Evolutionary conservation across 2,888 invertebrate species (phyloP), one percentile per base, ranked within the genome.

Genomic region (Eilema griseolum): DNA sequence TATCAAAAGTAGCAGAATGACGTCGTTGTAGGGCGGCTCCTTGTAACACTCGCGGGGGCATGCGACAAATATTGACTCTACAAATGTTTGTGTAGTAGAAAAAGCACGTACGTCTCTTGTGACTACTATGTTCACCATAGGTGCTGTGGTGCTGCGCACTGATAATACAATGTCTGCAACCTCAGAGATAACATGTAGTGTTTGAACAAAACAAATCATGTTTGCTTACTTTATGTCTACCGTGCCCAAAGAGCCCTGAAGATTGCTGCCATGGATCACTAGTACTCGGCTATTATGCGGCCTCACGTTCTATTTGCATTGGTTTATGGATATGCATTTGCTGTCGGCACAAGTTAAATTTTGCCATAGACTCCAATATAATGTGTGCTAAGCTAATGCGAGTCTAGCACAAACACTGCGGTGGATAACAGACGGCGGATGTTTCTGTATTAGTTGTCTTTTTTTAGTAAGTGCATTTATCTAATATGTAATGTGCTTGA

Each of bases 231-330:
- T 92, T 90, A 89, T 92, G 90, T 88, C 31, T 61, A 10, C 60
- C 5, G 59, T 14, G 26, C 12, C 24, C 26, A 59, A 26, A 5
- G 20, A 31, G 60, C 14, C 88, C 86, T 86, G 84, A 87, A 84
- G 88, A 89, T 89, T 85, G 86, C 84, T 87, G 85, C 87, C 83
- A 87, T 84, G 88, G 90, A 91, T 92, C 89, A 86, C 88, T 86
- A 85, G 85, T 83, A 81, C 82, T 84, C 78, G 81, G 75, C 85
- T 86, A 84, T 80, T 87, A 89, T 91, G 91, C 89, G 86, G 85
- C 89, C 91, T 92, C 94, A 93, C 93, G 93, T 94, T 87, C 86
- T 91, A 86, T 94, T 92, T 93, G 88, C 85, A 86, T 89, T 88
- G 81, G 78, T 83, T 86, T 86, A 86, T 89, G 85, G 85, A 80